Percentiles rank a stretch among this genome's conserved stretches.
Evolutionary conservation across 2,797 vertebrate genomes (phyloP).

Genomic region (Ceyx erithaca): DNA sequence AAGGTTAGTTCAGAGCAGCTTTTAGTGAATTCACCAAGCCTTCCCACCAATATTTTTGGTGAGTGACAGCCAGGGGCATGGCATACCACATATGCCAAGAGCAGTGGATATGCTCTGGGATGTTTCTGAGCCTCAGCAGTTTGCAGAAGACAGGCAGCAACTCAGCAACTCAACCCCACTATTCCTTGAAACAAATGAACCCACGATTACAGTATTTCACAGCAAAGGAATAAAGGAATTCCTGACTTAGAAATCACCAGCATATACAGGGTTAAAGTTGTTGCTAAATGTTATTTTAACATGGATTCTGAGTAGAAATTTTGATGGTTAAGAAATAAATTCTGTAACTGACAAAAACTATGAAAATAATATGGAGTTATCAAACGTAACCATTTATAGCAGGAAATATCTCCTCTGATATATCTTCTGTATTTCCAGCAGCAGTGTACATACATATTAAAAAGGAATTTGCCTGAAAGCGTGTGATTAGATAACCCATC

Average conservation of each 20-base stretch:
- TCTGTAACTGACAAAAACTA: background rate
- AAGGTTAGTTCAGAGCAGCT: background rate
- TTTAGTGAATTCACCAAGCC: background rate
- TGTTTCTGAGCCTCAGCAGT: background rate
- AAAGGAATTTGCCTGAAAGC: conserved; percentile 64
- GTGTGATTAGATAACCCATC: conserved; percentile 58
- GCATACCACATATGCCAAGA: background rate
- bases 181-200: background rate
- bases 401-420: conserved; percentile 41
- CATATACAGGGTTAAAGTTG: background rate
- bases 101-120: background rate
- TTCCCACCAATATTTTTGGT: background rate
- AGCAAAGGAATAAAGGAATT: background rate
- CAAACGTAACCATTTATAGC: background rate
- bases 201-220: background rate
- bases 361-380: conserved; percentile 3
- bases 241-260: background rate
- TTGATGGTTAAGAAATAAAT: background rate
- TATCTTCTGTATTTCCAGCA: conserved; percentile 29
- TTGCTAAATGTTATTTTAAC: background rate
- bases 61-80: background rate
- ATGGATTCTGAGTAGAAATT: background rate
- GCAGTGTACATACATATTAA: conserved; percentile 59
- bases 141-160: background rate
- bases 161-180: background rate